These are phyloP conservation scores for Pelecanus crispus DNA, from an alignment of 2,113 vertebrate genomes.

Conservation along the genomic window DNA sequence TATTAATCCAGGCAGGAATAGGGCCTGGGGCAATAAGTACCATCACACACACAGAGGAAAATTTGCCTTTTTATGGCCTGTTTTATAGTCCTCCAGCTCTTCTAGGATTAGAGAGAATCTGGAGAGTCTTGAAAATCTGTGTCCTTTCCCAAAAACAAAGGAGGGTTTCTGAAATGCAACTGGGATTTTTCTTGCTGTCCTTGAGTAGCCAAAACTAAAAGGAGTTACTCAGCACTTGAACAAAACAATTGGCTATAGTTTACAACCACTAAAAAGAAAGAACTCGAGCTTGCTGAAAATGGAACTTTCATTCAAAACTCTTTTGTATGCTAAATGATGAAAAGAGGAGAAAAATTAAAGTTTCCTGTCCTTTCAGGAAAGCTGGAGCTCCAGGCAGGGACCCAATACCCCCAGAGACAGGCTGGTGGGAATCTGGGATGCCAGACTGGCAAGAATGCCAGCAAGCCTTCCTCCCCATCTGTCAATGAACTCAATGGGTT, in stretches of 20 bases:
- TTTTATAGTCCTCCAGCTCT: background rate
- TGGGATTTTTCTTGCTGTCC: background rate
- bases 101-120: background rate
- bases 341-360: background rate
- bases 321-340: background rate
- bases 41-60: background rate
- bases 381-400: accelerated
- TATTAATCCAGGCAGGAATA: background rate
- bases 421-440: background rate
- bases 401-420: background rate
- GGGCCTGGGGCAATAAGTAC: background rate
- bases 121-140: background rate
- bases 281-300: background rate
- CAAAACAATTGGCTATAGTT: background rate
- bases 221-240: slow-evolving; percentile 23
- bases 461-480: background rate
- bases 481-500: background rate
- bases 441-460: background rate
- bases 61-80: background rate
- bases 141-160: background rate
- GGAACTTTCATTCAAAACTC: background rate
- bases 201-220: background rate
- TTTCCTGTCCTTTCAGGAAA: background rate
- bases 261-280: slow-evolving; percentile 22
- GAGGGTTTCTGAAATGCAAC: background rate